These are phyloP conservation scores for Alcis repandata DNA, from an alignment of 2,888 invertebrate species.

Conservation along the genomic window DNA sequence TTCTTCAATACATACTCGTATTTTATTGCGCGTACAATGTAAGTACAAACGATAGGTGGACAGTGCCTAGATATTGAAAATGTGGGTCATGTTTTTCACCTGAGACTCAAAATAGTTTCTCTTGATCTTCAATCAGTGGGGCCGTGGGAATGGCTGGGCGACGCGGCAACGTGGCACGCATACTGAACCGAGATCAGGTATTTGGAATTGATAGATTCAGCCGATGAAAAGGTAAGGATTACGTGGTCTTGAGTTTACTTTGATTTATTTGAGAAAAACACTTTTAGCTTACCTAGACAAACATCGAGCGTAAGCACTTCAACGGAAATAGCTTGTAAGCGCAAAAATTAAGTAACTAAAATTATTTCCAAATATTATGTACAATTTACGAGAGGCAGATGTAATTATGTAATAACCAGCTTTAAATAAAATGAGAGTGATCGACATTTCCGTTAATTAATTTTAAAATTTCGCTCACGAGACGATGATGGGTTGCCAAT, in stretches of 20 bases:
- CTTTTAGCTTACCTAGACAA: neutral
- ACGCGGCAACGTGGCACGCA: conserved; percentile 59
- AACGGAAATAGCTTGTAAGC: neutral
- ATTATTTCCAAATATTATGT: neutral
- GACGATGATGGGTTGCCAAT: conserved; percentile 29
- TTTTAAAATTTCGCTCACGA: conserved; percentile 14
- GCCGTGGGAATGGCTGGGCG: conserved; percentile 56
- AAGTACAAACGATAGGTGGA: neutral
- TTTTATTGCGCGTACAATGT: conserved; percentile 1
- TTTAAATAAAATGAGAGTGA: neutral
- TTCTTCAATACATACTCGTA: conserved; percentile 16
- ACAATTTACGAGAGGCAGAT: no score
- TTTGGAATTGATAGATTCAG: conserved; percentile 49
- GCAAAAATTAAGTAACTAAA: neutral
- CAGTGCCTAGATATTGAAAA: conserved; percentile 14
- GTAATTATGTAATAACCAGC: no score
- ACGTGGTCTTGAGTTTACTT: conserved; percentile 38
- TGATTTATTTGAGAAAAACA: conserved; percentile 31
- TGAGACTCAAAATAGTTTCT: conserved; percentile 45
- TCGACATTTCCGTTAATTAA: conserved; percentile 19
- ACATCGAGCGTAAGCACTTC: neutral
- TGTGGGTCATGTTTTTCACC: conserved; percentile 28
- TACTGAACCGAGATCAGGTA: conserved; percentile 43
- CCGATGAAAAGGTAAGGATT: conserved; percentile 49
- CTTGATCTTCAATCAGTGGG: conserved; percentile 61